Evolutionary conservation across 2,113 vertebrate species (phyloP).

Genomic region (Eidolon helvum): DNA sequence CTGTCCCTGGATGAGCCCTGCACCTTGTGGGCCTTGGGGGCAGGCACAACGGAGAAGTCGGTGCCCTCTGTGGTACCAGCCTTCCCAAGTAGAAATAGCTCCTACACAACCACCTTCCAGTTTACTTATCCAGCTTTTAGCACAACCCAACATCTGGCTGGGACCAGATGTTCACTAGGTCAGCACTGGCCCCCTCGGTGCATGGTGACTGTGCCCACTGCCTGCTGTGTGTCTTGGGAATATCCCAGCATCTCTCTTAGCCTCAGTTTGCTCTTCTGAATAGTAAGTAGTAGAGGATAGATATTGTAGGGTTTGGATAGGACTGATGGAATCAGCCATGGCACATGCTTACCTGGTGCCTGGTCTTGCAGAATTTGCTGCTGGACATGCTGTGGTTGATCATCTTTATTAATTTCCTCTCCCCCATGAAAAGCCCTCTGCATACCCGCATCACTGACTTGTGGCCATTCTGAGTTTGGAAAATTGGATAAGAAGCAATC

Average conservation of each 20-base stretch:
- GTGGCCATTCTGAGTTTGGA: neutral
- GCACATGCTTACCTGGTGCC: neutral
- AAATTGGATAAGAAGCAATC: neutral
- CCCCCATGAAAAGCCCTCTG: neutral
- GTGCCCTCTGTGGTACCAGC: slow-evolving; percentile 94
- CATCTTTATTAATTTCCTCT: neutral
- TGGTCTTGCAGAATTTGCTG: too few relatives aligned
- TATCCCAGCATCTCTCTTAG: too few relatives aligned
- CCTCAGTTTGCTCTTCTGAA: neutral
- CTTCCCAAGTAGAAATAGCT: slow-evolving; percentile 69
- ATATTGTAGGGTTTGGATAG: neutral
- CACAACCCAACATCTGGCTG: slow-evolving; percentile 91
- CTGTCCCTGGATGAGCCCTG: slow-evolving; percentile 93
- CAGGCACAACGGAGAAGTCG: slow-evolving; percentile 91
- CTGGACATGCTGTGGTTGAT: neutral
- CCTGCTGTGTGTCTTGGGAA: neutral
- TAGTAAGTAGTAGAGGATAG: neutral
- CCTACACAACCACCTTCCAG: too few relatives aligned
- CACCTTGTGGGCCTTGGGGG: slow-evolving; percentile 92
- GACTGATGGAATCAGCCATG: neutral
- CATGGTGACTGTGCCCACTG: too few relatives aligned
- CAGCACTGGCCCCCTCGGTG: neutral
- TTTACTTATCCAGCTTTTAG: slow-evolving; percentile 18
- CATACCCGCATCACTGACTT: neutral
- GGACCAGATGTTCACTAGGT: slow-evolving; percentile 92